Conservation (phyloP, 92 coral and sea anemone genomes). For the Montipora capitata region DNA sequence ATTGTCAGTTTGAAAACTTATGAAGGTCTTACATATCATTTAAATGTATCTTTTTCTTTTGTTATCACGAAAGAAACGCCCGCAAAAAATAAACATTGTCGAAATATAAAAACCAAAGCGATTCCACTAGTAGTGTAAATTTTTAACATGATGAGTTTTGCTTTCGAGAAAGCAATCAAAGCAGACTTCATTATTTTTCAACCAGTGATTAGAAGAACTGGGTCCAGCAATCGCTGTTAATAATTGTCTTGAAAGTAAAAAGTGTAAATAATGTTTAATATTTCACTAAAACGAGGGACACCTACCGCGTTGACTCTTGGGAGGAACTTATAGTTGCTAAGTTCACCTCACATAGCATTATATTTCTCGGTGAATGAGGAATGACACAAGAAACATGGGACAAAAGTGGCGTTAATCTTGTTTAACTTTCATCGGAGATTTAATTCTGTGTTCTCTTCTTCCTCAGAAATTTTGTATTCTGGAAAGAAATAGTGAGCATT, state of each 20-base stretch:
- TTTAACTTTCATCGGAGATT: conserved; percentile 19
- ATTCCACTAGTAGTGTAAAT: neutral
- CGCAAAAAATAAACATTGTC: no score
- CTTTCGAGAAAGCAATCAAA: no score
- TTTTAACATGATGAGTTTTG: no score
- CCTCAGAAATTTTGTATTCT: neutral
- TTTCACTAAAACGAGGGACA: conserved; percentile 7
- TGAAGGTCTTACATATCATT: no score
- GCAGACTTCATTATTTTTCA: neutral
- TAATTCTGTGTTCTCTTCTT: neutral
- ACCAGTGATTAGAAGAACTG: neutral
- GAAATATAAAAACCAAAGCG: neutral
- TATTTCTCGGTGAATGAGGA: conserved; percentile 58
- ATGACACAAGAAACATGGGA: conserved; percentile 35
- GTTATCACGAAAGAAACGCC: no score
- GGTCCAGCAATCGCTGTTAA: conserved; percentile 7
- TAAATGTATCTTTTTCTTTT: no score
- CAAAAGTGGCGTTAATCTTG: conserved; percentile 1
- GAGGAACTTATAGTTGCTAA: conserved; percentile 43
- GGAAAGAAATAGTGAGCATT: neutral
- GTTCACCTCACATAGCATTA: neutral
- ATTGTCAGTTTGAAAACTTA: no score
- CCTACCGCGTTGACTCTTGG: conserved; percentile 61
- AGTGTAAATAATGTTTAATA: neutral
- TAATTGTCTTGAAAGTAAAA: neutral